phyloP scores from a whole-genome alignment of 1,140 invertebrate genomes.

The Nasonia longicornis region DNA sequence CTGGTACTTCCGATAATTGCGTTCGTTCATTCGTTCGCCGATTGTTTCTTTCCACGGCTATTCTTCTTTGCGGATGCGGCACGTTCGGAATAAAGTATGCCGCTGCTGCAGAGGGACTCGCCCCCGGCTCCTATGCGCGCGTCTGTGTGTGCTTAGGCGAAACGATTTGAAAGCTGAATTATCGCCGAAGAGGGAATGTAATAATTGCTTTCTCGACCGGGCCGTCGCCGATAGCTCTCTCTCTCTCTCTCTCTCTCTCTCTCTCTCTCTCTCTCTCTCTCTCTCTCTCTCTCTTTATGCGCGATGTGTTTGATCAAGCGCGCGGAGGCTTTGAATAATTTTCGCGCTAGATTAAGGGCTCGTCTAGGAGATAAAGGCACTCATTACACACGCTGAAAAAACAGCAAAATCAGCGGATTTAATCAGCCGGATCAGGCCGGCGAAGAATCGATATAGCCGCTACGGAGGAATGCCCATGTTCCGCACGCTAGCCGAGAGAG shows the following conservation, averaged over 20 bases:
- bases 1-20: slow-evolving; percentile 53
- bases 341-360: background rate
- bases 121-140: no score
- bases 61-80: slow-evolving; percentile 15
- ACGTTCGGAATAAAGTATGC: background rate
- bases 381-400: background rate
- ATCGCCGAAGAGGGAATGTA: background rate
- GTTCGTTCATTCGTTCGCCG: slow-evolving; percentile 53
- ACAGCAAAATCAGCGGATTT: background rate
- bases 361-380: background rate
- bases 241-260: no score
- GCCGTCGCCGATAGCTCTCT: background rate
- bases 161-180: slow-evolving; percentile 10
- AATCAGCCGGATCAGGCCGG: background rate
- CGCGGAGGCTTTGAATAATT: slow-evolving; percentile 8
- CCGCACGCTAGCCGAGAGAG: no score
- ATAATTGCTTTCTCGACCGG: slow-evolving; percentile 29
- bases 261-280: background rate
- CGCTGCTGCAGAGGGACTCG: background rate
- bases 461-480: background rate
- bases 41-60: slow-evolving; percentile 52
- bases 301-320: slow-evolving; percentile 6
- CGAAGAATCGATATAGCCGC: background rate
- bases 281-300: background rate
- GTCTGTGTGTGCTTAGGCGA: slow-evolving; percentile 12